These are phyloP conservation scores for Cassiopea andromeda DNA, from an alignment of 30 jellyfish, hydroid and myxozoan genomes.

Conservation along the genomic window DNA sequence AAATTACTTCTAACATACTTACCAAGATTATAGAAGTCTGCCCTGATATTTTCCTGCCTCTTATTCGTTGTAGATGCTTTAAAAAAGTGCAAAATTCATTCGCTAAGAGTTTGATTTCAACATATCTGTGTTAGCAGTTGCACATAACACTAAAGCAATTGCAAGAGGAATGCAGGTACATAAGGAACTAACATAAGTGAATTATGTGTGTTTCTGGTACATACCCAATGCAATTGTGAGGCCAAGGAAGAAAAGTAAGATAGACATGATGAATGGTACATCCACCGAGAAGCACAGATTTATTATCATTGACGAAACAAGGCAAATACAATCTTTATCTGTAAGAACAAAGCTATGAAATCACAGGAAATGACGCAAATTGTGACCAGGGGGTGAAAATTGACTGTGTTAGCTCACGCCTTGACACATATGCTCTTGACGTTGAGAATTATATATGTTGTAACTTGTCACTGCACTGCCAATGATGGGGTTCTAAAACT, in stretches of 20 bases:
- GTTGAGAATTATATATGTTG: too few relatives aligned
- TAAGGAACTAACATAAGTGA: too few relatives aligned
- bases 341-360: neutral
- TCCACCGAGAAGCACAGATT: neutral
- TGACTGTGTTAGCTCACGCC: neutral
- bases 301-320: neutral
- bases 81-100: neutral
- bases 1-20: neutral
- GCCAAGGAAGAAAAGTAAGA: neutral
- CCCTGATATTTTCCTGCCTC: conserved; percentile 46
- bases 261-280: neutral
- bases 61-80: neutral
- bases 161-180: too few relatives aligned
- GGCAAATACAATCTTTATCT: too few relatives aligned
- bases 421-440: too few relatives aligned
- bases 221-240: neutral
- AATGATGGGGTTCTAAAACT: too few relatives aligned
- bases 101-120: neutral
- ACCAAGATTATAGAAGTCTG: conserved; percentile 66
- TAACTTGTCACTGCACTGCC: too few relatives aligned
- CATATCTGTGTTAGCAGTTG: too few relatives aligned
- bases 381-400: neutral
- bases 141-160: too few relatives aligned
- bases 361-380: neutral
- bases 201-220: neutral